Base-by-base conservation (phyloP, 2,113 vertebrate genomes). In the Formicarius rufipectus region DNA sequence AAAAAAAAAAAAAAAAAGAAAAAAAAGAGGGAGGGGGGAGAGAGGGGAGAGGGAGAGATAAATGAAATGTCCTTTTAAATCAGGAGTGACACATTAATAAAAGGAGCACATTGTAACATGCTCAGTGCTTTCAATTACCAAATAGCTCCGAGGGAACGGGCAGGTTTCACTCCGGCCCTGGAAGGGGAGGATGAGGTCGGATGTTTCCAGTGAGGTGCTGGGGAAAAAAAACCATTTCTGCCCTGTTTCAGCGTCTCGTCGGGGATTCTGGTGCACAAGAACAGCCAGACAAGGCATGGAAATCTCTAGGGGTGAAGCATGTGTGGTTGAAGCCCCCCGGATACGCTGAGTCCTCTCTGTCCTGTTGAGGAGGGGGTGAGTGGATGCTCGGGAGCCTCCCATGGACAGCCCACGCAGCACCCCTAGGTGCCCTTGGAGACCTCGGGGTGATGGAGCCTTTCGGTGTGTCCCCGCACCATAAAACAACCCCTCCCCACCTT, bases 41-140 rank as follows among this genome's bases (percentile, higher is more conserved):
- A 21, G 17, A 56, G 68, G 69, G 74, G 82, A 84, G 67, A 84
- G 90, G 86, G 69, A 87, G 63, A 76, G 93, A 94, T 68, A 85
- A 96, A 94, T 90, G 94, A n/a, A 95, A 94, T 76, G 94, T 96
- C 95, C 95, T 97, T 93, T 95, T 59, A 83, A 96, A 96, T 94
- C 50, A 25, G 83, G 92, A 97, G 83, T 44, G 93, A 94, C 84
- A 62, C 40, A 3, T n/a, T 79, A 71, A 82, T 60, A 91, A 89
- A 93, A 96, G 89, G 64, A 94, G 80, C 90, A 58, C 77, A 19
- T 68, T 10, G 89, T 39, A 62, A 95, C 84, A 24, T 9, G 71
- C 91, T 84, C 74, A 3, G 74, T 0, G 62, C 91, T 93, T 91
- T 90, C 94, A 77, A 59, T 90, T 53, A 94, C 74, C 27, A 37